Evolutionary conservation across 1,140 invertebrate species (phyloP), one percentile per base, ranked within the genome.

Genomic region (Bombyx mori): DNA sequence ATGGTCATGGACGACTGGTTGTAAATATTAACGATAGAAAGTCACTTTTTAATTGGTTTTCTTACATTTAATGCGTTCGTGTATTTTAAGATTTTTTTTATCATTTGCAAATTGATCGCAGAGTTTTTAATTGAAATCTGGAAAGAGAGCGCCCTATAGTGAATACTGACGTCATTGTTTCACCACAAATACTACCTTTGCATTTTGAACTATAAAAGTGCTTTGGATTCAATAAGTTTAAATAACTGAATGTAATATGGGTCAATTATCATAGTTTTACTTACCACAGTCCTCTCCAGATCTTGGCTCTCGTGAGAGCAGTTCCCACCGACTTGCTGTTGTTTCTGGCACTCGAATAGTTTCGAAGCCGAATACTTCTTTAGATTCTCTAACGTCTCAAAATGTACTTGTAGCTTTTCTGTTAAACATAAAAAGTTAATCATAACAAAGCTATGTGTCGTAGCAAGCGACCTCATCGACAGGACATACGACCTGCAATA

Each of bases 321-420:
- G 63, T 87, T 87, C 0, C 84, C 84, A 1, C 84, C 84, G n/a
- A 85, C 82, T 68, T 87, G 84, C 58, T 87, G 84, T 55, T 85
- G 82, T 54, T 87, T 87, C 52, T 87, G 84, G 60, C 84, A 87
- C 55, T 87, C 84, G 52, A 85, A 87, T 45, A 87, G 60, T 60
- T 87, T 87, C 1, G 84, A 85, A 1, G 84, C 82, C 3, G 84
- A 87, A 72, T 87, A 87, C 58, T 87, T 87, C 61, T 84, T 87
- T 10, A 87, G 64, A 60, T 87, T 87, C 55, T 87, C 84, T 56
- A 87, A 55, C 6, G 84, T 87, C 66, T 87, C 84, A 51, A 87
- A 87, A 60, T 87, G 84, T 52, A 87, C 84, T 77, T 87, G 82
- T 44, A 87, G 70, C 66, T 87, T 87, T 63, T 87, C 84, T 87